A percentile compares a stretch with the other conserved stretches of the same genome.
Conservation (phyloP, 2,888 invertebrate species). For the Coelopa pilipes region DNA sequence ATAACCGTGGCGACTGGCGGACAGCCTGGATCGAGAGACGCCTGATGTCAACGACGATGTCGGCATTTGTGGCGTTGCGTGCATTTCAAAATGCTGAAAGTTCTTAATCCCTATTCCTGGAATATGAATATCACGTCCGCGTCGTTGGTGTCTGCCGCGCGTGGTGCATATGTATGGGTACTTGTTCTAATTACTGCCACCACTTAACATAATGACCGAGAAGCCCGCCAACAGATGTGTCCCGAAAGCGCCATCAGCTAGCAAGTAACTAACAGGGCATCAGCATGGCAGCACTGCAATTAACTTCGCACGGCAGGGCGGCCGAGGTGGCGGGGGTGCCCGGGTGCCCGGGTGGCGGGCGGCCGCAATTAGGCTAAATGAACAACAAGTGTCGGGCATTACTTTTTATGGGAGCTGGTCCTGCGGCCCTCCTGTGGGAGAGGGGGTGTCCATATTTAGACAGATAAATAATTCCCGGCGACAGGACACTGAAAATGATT, state of each 20-base stretch:
- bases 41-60: not conserved
- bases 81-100: not conserved
- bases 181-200: constrained; percentile 50
- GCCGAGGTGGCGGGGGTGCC: not conserved
- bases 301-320: too few species aligned
- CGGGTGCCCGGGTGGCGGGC: not conserved
- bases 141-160: not conserved
- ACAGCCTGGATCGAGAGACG: not conserved
- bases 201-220: constrained; percentile 52
- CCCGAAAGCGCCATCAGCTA: constrained; percentile 32
- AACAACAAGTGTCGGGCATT: constrained; percentile 34
- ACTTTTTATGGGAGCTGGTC: not conserved
- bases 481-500: constrained; percentile 7
- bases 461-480: not conserved
- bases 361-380: constrained; percentile 26
- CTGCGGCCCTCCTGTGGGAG: not conserved
- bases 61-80: not conserved
- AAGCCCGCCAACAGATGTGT: constrained; percentile 47
- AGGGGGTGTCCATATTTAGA: not conserved
- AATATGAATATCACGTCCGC: not conserved
- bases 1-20: too few species aligned
- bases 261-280: constrained; percentile 3
- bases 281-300: not conserved
- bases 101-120: not conserved
- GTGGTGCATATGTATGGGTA: constrained; percentile 36